These are phyloP conservation scores for Phrynosoma platyrhinos DNA, from an alignment of 2,113 vertebrate genomes.

Conservation along the genomic window DNA sequence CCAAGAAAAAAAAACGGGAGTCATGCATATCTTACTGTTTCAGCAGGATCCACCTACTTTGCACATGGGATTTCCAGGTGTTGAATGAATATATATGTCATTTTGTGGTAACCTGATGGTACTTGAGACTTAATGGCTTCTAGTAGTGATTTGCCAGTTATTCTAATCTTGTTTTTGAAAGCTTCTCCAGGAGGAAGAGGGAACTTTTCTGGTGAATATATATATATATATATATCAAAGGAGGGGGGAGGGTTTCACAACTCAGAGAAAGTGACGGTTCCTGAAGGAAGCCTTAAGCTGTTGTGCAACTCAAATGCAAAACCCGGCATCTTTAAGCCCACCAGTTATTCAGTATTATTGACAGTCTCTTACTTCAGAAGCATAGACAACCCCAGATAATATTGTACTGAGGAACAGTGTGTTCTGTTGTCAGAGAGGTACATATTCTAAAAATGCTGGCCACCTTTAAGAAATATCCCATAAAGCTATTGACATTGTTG, in stretches of 20 bases:
- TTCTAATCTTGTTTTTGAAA: background rate
- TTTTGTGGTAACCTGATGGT: background rate
- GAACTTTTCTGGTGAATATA: background rate
- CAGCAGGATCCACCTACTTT: background rate
- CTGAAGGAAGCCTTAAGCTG: background rate
- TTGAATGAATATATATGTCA: background rate
- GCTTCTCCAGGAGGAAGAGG: background rate
- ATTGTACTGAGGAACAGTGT: background rate
- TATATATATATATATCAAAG: too few relatives aligned
- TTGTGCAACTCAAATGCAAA: background rate
- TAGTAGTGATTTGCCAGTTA: background rate
- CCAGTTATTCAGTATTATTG: background rate
- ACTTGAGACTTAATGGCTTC: background rate
- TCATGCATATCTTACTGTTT: background rate
- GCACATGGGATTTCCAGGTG: background rate
- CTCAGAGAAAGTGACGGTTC: background rate
- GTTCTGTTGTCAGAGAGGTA: background rate
- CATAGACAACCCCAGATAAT: background rate
- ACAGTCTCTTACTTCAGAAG: background rate
- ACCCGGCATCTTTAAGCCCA: background rate
- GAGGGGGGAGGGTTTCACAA: background rate
- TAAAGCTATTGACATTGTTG: background rate
- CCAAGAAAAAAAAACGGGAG: constrained; percentile 28
- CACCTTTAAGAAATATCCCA: background rate
- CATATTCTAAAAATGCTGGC: background rate